Conservation (phyloP, 2,797 vertebrate genomes). For the Pseudomugil gertrudae region DNA sequence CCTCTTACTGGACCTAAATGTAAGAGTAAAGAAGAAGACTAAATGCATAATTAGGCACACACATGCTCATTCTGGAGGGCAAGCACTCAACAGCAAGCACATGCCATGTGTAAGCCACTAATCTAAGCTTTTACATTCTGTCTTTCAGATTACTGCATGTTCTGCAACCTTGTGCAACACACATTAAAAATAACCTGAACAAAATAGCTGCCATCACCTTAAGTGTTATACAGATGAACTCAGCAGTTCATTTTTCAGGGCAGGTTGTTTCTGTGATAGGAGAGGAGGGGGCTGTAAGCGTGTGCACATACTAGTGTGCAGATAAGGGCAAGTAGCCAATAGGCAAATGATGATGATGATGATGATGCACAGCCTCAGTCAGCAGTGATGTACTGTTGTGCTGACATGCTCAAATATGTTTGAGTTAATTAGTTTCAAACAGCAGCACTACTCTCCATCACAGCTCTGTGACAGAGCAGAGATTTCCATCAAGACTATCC, state of each 20-base stretch:
- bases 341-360: conserved; percentile 61
- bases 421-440: conserved; percentile 73
- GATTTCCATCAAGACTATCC: conserved; percentile 28
- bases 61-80: conserved; percentile 51
- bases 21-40: conserved; percentile 36
- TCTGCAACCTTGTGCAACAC: conserved; percentile 1
- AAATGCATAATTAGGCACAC: conserved; percentile 57
- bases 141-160: conserved; percentile 25
- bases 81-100: conserved; percentile 46
- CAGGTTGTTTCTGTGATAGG: conserved; percentile 34
- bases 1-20: conserved; percentile 45
- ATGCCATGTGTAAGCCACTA: conserved; percentile 27
- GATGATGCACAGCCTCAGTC: conserved; percentile 61
- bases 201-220: conserved; percentile 19
- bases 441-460: conserved; percentile 43
- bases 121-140: conserved; percentile 40
- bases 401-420: conserved; percentile 73
- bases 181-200: conserved; percentile 8
- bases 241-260: conserved; percentile 43
- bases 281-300: conserved; percentile 32
- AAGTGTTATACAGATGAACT: conserved; percentile 36
- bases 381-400: conserved; percentile 66
- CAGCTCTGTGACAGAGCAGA: conserved; percentile 30
- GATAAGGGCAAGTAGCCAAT: conserved; percentile 63
- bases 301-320: conserved; percentile 35